phyloP scores from a whole-genome alignment of 2,797 vertebrate species.

The Acanthiza pusilla region DNA sequence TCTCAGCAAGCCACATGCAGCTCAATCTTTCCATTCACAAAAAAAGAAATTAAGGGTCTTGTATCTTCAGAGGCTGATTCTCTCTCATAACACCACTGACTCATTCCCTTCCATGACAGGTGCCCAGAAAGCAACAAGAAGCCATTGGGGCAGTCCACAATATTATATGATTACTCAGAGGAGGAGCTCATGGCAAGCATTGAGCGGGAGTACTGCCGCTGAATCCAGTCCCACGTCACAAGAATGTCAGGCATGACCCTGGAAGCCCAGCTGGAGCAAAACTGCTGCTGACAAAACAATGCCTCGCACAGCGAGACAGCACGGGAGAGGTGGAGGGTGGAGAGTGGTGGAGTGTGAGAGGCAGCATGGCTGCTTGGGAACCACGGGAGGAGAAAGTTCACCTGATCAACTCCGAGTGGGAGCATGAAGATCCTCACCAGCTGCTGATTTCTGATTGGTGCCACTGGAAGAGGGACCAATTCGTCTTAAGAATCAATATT shows the following conservation, averaged over 20 bases:
- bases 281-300: neutral
- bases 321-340: neutral
- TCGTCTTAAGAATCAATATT: neutral
- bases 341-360: neutral
- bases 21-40: neutral
- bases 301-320: accelerated
- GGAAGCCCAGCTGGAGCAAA: neutral
- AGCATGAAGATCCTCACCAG: neutral
- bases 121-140: neutral
- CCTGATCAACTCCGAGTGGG: neutral
- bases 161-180: conserved; percentile 68
- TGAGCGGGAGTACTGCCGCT: conserved; percentile 71
- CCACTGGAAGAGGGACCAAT: neutral
- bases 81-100: neutral
- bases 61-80: neutral
- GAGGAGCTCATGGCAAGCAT: conserved; percentile 81
- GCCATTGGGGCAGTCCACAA: neutral
- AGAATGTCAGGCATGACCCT: neutral
- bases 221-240: neutral
- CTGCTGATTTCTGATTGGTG: neutral
- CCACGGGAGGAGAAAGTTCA: neutral
- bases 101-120: neutral
- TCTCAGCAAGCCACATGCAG: neutral
- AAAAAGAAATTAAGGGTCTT: neutral
- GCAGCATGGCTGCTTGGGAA: neutral